A percentile compares a stretch with the other conserved stretches of the same genome.
phyloP scores from a whole-genome alignment of 2,797 vertebrate species.

The Microctenopoma lineatum region DNA sequence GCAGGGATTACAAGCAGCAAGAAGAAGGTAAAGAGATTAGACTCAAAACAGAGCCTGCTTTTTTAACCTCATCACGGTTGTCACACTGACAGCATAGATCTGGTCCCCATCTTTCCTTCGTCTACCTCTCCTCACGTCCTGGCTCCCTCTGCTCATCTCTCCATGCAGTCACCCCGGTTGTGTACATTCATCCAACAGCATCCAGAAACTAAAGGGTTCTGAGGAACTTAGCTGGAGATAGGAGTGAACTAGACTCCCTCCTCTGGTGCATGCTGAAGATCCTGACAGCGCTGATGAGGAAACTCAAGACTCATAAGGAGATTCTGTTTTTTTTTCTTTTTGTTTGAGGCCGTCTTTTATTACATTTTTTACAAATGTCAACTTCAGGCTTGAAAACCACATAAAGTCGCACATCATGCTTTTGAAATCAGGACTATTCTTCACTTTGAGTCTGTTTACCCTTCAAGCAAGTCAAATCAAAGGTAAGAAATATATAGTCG shows the following conservation, averaged over 20 bases:
- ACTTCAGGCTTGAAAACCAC: slow-evolving; percentile 55
- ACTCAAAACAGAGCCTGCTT: slow-evolving; percentile 83
- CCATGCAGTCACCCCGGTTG: slow-evolving; percentile 44
- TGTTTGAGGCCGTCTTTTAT: slow-evolving; percentile 35
- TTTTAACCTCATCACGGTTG: slow-evolving; percentile 86
- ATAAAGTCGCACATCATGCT: slow-evolving; percentile 85
- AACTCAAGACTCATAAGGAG: slow-evolving; percentile 55
- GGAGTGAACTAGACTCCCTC: slow-evolving; percentile 28
- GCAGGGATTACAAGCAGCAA: slow-evolving; percentile 90
- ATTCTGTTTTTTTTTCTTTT: slow-evolving; percentile 39
- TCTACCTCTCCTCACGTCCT: slow-evolving; percentile 29
- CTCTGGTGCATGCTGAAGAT: slow-evolving; percentile 37
- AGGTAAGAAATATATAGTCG: slow-evolving; percentile 85
- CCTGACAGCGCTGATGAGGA: slow-evolving; percentile 33
- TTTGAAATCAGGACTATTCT: slow-evolving; percentile 87
- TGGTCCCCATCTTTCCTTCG: slow-evolving; percentile 7
- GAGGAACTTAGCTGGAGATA: slow-evolving; percentile 38
- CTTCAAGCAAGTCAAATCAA: slow-evolving; percentile 88
- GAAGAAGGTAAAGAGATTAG: slow-evolving; percentile 93
- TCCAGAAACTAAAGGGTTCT: slow-evolving; percentile 50
- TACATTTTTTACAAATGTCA: slow-evolving; percentile 64
- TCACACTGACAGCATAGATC: slow-evolving; percentile 53
- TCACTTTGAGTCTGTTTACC: slow-evolving; percentile 88
- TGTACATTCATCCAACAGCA: slow-evolving; percentile 51
- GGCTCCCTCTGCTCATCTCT: slow-evolving; percentile 40